phyloP scores from a whole-genome alignment of 2,797 vertebrate species.

The Schizopygopsis pylzovi region DNA sequence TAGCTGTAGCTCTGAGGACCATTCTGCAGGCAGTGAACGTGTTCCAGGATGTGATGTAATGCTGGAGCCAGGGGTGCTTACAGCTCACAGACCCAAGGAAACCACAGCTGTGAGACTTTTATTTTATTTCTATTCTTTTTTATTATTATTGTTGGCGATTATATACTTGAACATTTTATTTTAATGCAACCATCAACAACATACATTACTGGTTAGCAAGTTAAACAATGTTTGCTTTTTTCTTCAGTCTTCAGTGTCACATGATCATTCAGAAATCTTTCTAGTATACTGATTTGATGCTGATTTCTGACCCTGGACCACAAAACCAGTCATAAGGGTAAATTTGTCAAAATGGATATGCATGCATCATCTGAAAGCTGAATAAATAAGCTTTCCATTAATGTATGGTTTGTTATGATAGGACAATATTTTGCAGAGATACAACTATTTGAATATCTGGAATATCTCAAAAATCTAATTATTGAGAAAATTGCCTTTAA shows the following conservation, averaged over 20 bases:
- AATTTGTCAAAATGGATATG: no score
- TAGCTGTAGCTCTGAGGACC: conserved; percentile 67
- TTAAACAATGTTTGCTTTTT: background rate
- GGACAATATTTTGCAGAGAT: no score
- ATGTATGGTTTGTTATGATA: no score
- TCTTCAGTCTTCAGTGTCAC: background rate
- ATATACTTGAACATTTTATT: background rate
- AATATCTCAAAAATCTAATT: no score
- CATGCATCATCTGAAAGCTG: no score
- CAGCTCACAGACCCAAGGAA: conserved; percentile 83
- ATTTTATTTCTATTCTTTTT: background rate
- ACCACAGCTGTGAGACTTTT: conserved; percentile 84
- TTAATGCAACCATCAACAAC: background rate
- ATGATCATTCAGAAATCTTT: background rate
- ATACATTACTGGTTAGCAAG: background rate
- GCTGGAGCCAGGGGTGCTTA: conserved; percentile 82
- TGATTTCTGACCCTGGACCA: no score
- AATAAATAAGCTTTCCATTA: no score
- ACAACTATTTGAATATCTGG: no score
- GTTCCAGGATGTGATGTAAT: conserved; percentile 83
- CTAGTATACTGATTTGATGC: background rate
- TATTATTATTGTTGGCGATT: background rate
- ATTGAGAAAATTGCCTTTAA: no score
- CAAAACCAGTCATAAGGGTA: no score
- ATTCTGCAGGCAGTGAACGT: conserved; percentile 74